Evolutionary conservation across 2,888 invertebrate species (phyloP).

Genomic region (Volucella bombylans): DNA sequence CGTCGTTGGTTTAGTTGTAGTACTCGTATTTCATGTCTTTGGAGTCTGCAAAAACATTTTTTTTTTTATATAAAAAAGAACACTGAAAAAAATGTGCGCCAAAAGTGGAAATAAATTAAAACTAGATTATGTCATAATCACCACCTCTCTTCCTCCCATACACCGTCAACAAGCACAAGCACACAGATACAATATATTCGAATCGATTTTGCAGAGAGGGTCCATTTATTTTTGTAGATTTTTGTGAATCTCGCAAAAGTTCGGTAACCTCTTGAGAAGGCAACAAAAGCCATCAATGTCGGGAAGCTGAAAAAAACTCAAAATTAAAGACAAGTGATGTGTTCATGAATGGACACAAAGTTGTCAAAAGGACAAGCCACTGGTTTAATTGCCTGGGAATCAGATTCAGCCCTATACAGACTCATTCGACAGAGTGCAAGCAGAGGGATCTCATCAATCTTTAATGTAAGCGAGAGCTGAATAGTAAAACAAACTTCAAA

Average conservation of each 20-base stretch:
- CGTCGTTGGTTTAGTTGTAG: too few relatives aligned
- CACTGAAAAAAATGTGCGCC: slow-evolving; percentile 41
- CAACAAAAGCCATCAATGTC: background rate
- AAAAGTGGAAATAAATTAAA: slow-evolving; percentile 69
- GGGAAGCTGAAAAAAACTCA: background rate
- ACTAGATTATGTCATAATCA: slow-evolving; percentile 70
- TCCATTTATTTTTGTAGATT: slow-evolving; percentile 14
- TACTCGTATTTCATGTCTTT: slow-evolving; percentile 33
- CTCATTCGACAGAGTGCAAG: too few relatives aligned
- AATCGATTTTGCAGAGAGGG: slow-evolving; percentile 10
- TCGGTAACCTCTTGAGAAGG: slow-evolving; percentile 45
- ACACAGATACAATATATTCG: background rate
- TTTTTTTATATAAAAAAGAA: background rate
- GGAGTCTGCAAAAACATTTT: slow-evolving; percentile 44
- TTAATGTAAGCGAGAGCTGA: too few relatives aligned
- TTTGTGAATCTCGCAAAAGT: slow-evolving; percentile 25
- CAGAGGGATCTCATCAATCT: too few relatives aligned
- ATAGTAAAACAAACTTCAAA: too few relatives aligned
- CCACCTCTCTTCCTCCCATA: slow-evolving; percentile 9
- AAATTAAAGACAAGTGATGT: too few relatives aligned
- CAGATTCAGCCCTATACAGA: too few relatives aligned
- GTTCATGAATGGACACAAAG: too few relatives aligned
- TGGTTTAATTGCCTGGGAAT: too few relatives aligned
- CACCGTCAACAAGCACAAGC: background rate
- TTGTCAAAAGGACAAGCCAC: too few relatives aligned